phyloP scores from a whole-genome alignment of 2,113 vertebrate species.

The Physeter macrocephalus region DNA sequence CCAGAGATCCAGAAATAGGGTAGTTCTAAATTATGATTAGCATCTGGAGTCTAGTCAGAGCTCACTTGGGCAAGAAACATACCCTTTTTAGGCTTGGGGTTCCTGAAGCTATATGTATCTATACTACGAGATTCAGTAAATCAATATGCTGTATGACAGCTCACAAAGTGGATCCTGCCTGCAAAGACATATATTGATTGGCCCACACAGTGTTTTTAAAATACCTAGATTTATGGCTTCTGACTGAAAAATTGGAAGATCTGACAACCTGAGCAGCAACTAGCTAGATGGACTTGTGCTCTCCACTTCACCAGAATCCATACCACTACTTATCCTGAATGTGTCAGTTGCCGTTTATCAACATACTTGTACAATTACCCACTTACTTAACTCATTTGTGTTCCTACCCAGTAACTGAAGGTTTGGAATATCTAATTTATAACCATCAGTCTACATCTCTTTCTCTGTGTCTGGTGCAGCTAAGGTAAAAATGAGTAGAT shows the following conservation, averaged over 20 bases:
- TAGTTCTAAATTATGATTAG: slow-evolving; percentile 10
- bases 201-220: neutral
- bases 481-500: neutral
- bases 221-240: slow-evolving; percentile 10
- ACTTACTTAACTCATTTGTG: neutral
- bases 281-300: neutral
- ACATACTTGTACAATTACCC: neutral
- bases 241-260: neutral
- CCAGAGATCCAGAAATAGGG: neutral
- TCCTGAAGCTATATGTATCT: neutral
- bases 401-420: neutral
- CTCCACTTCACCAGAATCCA: neutral
- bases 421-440: neutral
- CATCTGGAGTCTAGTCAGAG: neutral
- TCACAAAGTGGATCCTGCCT: neutral
- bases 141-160: neutral
- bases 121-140: neutral
- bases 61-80: neutral
- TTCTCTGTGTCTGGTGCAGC: neutral
- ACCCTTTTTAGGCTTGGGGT: neutral
- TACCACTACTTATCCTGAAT: neutral
- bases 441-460: neutral
- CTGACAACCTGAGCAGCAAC: neutral
- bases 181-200: slow-evolving; percentile 4
- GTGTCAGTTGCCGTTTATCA: neutral